These are phyloP conservation scores for Benitochromis conjunctus DNA, from an alignment of 2,113 vertebrate genomes.

Conservation along the genomic window DNA sequence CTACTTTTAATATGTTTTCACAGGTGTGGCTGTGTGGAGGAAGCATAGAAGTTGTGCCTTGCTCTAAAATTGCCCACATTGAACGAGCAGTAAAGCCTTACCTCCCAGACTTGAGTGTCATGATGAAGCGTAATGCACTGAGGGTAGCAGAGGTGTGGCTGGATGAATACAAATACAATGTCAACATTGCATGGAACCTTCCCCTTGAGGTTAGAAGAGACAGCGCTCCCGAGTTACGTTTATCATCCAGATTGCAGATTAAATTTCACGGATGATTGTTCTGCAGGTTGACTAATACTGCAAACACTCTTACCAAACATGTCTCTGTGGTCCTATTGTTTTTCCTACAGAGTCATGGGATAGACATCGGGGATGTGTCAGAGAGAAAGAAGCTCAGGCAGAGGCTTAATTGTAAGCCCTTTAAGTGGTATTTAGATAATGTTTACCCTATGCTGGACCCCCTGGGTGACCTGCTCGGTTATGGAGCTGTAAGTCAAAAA, in stretches of 20 bases:
- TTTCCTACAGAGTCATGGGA: constrained; percentile 80
- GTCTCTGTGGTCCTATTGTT: background rate
- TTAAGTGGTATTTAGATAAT: constrained; percentile 93
- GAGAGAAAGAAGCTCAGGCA: constrained; percentile 85
- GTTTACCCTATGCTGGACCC: constrained; percentile 82
- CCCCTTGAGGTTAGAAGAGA: constrained; percentile 58
- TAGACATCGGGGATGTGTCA: constrained; percentile 89
- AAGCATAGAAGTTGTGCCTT: constrained; percentile 78
- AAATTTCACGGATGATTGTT: background rate
- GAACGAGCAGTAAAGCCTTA: constrained; percentile 77
- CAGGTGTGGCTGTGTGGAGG: constrained; percentile 84
- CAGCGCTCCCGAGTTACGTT: background rate
- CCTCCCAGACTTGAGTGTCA: constrained; percentile 31
- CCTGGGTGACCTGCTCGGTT: constrained; percentile 5
- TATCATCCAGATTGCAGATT: background rate
- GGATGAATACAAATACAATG: constrained; percentile 78
- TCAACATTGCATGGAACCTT: constrained; percentile 76
- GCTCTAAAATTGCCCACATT: constrained; percentile 76
- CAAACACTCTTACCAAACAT: background rate
- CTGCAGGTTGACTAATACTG: background rate
- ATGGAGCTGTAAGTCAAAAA: constrained; percentile 62
- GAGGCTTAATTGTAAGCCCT: constrained; percentile 88
- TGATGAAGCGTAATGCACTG: constrained; percentile 71
- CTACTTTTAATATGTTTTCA: background rate
- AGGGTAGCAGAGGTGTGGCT: constrained; percentile 78